phyloP scores from a whole-genome alignment of 2,797 vertebrate genomes.

The Decapterus maruadsi region DNA sequence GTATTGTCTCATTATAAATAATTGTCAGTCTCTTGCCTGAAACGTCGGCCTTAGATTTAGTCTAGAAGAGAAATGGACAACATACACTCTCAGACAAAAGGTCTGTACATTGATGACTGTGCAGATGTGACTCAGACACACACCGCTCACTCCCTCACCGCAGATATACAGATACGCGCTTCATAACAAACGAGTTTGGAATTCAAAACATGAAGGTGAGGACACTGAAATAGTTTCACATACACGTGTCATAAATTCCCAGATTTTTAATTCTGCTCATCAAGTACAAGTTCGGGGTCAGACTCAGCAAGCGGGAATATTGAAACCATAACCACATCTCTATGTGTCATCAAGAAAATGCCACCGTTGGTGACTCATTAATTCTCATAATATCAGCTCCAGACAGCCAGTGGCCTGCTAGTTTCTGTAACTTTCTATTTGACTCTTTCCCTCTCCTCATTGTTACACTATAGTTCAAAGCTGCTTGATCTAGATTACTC shows the following conservation, averaged over 20 bases:
- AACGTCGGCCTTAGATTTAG: neutral
- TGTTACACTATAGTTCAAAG: slow-evolving; percentile 39
- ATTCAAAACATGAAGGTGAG: slow-evolving; percentile 29
- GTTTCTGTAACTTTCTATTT: slow-evolving; percentile 33
- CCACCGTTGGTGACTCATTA: neutral
- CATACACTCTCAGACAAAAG: neutral
- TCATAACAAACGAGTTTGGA: neutral
- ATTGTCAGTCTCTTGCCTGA: too few species aligned
- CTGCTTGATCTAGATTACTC: slow-evolving; percentile 44
- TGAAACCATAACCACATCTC: neutral
- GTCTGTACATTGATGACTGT: neutral
- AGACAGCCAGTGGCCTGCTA: slow-evolving; percentile 7
- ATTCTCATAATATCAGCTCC: neutral
- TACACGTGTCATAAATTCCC: neutral
- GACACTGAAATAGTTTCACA: neutral
- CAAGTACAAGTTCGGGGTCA: neutral
- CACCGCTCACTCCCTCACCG: neutral
- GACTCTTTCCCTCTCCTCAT: slow-evolving; percentile 1
- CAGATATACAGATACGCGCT: neutral
- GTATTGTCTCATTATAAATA: neutral
- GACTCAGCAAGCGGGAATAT: too few species aligned
- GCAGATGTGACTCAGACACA: slow-evolving; percentile 9
- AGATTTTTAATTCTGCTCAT: neutral
- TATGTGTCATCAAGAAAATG: neutral
- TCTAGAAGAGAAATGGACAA: neutral